Evolutionary conservation across 2,888 invertebrate genomes (phyloP).

Genomic region (Bursaphelenchus okinawaensis): DNA sequence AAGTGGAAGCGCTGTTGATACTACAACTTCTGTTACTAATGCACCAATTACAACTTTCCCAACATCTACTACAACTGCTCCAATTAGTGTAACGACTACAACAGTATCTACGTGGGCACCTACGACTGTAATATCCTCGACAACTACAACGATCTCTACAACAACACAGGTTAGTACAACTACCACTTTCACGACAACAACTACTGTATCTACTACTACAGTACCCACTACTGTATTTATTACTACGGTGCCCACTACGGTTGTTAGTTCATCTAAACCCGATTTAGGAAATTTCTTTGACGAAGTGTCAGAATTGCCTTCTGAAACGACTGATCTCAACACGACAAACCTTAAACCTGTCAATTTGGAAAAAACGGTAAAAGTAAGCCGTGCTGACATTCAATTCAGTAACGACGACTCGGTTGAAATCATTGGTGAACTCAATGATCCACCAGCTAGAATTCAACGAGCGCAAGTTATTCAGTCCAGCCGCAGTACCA

Average conservation of each 20-base stretch:
- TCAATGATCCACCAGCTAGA: neutral
- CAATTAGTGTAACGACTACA: neutral
- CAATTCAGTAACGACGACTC: neutral
- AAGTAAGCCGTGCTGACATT: neutral
- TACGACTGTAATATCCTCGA: neutral
- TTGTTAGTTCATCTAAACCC: neutral
- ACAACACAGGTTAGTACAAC: neutral
- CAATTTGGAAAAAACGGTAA: neutral
- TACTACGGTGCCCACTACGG: neutral
- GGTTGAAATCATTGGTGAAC: neutral
- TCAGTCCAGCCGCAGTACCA: neutral
- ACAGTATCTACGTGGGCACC: neutral
- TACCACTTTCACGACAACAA: neutral
- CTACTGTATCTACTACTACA: neutral
- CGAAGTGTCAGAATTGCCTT: neutral
- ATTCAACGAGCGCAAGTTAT: neutral
- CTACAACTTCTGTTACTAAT: neutral
- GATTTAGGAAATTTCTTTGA: neutral
- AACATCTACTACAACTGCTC: neutral
- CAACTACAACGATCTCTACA: neutral
- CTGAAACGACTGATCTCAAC: neutral
- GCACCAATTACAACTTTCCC: neutral
- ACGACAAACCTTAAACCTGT: no score
- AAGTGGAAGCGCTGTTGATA: no score
- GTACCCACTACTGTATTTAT: neutral